Base-by-base conservation (phyloP, 1,140 invertebrate genomes). In the Sycophaga agraensis region DNA sequence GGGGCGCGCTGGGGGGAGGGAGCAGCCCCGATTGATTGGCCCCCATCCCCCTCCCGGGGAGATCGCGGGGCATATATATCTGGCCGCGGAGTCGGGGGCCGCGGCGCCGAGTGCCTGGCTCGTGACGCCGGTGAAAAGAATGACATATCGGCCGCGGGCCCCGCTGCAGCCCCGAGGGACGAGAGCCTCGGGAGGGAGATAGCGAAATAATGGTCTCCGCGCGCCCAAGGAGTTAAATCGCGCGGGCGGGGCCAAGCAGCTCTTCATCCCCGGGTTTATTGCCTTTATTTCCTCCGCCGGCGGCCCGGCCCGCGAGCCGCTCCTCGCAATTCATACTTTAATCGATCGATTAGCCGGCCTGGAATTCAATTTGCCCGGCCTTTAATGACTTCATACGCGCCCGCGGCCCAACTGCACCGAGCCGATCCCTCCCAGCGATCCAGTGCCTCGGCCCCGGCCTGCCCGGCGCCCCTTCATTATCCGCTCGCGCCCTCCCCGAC, bases 91-190 rank as follows among this genome's bases (percentile, higher is more conserved):
- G n/a, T n/a, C n/a, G n/a, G n/a, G n/a, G n/a, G n/a, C n/a, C n/a
- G n/a, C n/a, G n/a, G n/a, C n/a, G n/a, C 8, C 31, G 8, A 37
- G 49, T 12, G 35, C 1, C 9, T 28, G 9, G 22, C 53, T 55
- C 53, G 39, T 54, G 51, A 45, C 57, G 45, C 9, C 21, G 37
- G 22, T 31, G 26, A 59, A 49, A 48, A 49, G 57, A 48, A 42
- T 34, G 48, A 59, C 57, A 22, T 42, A 59, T 59, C 39, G 17
- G 4, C 31, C 45, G 16, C 45, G 56, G 21, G 19, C 22, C 19
- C 19, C 24, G 26, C 8, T 37, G 22, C 9, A 34, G 17, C 0
- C 24, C 28, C n/a, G n/a, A n/a, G n/a, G n/a, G 17, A 37, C n/a
- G n/a, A n/a, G n/a, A n/a, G n/a, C n/a, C n/a, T n/a, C n/a, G n/a